These are phyloP conservation scores for Anniella stebbinsi DNA, from an alignment of 2,797 vertebrate species.

Conservation along the genomic window DNA sequence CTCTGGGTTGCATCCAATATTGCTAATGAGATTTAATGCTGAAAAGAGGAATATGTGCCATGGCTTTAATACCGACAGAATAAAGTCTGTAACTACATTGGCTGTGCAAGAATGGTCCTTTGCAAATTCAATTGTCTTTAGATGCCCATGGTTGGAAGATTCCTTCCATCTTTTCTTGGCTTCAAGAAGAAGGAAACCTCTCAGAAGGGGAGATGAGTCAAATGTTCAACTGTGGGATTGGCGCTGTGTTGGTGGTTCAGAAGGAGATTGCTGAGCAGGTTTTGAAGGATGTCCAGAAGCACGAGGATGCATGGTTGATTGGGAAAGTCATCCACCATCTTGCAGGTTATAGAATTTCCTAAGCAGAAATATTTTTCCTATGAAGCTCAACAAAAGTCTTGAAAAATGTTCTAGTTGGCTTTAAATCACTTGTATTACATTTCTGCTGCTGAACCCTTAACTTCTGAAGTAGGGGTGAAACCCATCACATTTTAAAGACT, in stretches of 20 bases:
- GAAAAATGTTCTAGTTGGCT: background rate
- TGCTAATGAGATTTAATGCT: background rate
- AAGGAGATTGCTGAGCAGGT: constrained; percentile 81
- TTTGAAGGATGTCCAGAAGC: constrained; percentile 80
- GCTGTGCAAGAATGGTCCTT: background rate
- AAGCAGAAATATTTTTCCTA: background rate
- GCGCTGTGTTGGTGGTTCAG: constrained; percentile 85
- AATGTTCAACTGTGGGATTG: constrained; percentile 89
- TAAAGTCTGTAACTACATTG: background rate
- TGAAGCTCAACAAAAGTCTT: background rate
- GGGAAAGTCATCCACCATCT: constrained; percentile 81
- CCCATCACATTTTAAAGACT: background rate
- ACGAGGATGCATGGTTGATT: constrained; percentile 88
- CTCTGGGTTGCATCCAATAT: background rate
- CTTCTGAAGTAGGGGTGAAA: background rate
- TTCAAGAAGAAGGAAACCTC: constrained; percentile 84
- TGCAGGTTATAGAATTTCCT: constrained; percentile 75
- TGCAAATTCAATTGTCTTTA: constrained; percentile 62
- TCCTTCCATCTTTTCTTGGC: constrained; percentile 88
- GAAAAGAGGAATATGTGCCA: background rate
- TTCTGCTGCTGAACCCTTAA: background rate
- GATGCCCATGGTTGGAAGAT: constrained; percentile 89
- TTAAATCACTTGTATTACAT: background rate
- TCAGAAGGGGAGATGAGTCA: constrained; percentile 87
- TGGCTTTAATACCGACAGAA: background rate